Conservation (phyloP, 2,888 invertebrate species). For the Aleiodes testaceus region DNA sequence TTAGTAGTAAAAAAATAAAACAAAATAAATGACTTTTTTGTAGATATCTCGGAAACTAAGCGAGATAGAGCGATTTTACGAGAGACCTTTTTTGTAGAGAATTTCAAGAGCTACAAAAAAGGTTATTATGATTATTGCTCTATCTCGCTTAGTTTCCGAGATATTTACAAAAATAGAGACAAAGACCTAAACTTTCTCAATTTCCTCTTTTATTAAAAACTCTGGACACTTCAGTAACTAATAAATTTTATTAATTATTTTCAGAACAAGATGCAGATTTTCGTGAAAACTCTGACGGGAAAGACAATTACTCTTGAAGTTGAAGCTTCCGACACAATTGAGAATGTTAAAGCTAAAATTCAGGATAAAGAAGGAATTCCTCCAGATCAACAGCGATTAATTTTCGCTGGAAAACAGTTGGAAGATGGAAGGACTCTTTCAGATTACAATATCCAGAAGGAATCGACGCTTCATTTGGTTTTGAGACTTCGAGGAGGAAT, state of each 20-base stretch:
- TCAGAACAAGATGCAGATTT: conserved; percentile 56
- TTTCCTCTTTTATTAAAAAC: neutral
- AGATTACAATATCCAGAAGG: conserved; percentile 53
- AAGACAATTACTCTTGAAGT: conserved; percentile 54
- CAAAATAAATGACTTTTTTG: too few species aligned
- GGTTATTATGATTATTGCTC: too few species aligned
- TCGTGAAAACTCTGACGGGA: conserved; percentile 53
- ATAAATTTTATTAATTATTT: conserved; percentile 23
- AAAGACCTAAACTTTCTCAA: neutral
- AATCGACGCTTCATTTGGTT: conserved; percentile 50
- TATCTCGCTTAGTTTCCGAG: neutral
- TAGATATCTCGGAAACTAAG: too few species aligned
- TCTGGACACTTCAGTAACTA: neutral
- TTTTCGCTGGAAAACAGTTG: conserved; percentile 51
- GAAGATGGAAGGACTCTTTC: conserved; percentile 50
- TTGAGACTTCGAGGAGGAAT: conserved; percentile 51
- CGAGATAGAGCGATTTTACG: too few species aligned
- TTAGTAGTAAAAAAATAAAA: too few species aligned
- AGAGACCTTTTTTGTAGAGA: too few species aligned
- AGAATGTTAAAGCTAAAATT: conserved; percentile 53
- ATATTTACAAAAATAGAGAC: neutral
- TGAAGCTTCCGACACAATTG: conserved; percentile 53
- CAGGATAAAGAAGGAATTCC: conserved; percentile 55
- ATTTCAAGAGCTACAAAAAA: too few species aligned
- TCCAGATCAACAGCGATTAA: conserved; percentile 51